Conservation (phyloP, 2,113 vertebrate species). For the Pao palembangensis region DNA sequence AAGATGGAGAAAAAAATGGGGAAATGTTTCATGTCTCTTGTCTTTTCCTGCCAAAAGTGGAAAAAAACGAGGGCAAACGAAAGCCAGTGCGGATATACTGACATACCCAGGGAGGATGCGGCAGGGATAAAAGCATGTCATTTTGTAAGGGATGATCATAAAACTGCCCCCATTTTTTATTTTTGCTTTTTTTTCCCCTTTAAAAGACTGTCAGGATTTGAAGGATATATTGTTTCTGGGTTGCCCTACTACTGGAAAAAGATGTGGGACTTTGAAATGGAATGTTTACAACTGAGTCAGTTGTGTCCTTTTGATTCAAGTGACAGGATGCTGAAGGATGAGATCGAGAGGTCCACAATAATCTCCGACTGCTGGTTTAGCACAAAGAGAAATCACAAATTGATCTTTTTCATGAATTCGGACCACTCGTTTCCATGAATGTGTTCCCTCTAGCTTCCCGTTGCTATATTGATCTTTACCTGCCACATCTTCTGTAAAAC, state of each 20-base stretch:
- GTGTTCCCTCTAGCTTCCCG: constrained; percentile 1
- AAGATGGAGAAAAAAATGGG: constrained; percentile 49
- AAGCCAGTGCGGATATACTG: constrained; percentile 56
- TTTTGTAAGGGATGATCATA: constrained; percentile 65
- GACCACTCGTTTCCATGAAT: constrained; percentile 7
- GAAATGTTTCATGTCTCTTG: constrained; percentile 64
- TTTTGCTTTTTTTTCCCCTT: constrained; percentile 10
- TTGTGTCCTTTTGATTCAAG: constrained; percentile 52
- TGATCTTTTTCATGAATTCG: constrained; percentile 16
- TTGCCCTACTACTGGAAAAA: constrained; percentile 25
- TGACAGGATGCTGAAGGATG: constrained; percentile 33
- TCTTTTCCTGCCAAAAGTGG: constrained; percentile 61
- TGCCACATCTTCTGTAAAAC: not conserved
- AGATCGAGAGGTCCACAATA: constrained; percentile 35
- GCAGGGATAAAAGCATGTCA: constrained; percentile 65
- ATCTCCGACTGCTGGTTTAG: constrained; percentile 22
- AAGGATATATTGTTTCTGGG: constrained; percentile 55
- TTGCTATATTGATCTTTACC: constrained; percentile 1
- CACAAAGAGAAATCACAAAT: constrained; percentile 29
- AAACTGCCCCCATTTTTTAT: constrained; percentile 44
- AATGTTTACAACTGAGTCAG: constrained; percentile 57
- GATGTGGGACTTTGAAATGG: constrained; percentile 46
- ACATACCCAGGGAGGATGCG: constrained; percentile 62
- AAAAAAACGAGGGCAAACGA: constrained; percentile 56
- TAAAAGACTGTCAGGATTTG: constrained; percentile 58